These are phyloP conservation scores for Conus ventricosus DNA, from an alignment of 1,140 invertebrate species.

Conservation along the genomic window DNA sequence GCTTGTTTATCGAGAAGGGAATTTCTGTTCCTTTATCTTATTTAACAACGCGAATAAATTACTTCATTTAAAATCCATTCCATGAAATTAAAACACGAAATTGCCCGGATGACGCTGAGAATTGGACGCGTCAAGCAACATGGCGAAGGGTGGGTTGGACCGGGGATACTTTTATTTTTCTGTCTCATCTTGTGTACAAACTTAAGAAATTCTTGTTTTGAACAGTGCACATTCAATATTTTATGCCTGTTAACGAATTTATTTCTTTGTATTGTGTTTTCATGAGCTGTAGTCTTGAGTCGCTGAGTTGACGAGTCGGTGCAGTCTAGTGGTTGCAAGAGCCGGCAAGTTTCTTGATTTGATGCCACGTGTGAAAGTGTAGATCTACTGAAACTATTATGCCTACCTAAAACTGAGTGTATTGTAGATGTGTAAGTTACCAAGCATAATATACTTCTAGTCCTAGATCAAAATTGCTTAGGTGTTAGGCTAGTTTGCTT, in stretches of 20 bases:
- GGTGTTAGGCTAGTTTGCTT: no score
- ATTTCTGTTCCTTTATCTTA: no score
- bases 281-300: neutral
- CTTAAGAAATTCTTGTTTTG: neutral
- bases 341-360: constrained; percentile 10
- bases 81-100: neutral
- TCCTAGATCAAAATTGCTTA: no score
- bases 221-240: neutral
- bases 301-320: neutral
- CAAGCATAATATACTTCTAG: neutral
- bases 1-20: no score
- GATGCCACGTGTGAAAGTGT: constrained; percentile 27
- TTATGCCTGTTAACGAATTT: neutral
- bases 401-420: no score
- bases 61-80: neutral
- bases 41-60: neutral
- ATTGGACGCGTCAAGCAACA: constrained; percentile 23
- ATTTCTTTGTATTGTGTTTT: no score
- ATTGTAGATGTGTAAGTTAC: neutral
- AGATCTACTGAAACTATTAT: no score
- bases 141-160: constrained; percentile 19
- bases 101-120: neutral
- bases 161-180: neutral
- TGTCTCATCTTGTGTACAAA: neutral
- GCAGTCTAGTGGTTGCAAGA: neutral